A percentile compares a stretch with the other conserved stretches of the same genome.
These are phyloP conservation scores for Elachura formosa DNA, from an alignment of 2,113 vertebrate species.

Conservation along the genomic window DNA sequence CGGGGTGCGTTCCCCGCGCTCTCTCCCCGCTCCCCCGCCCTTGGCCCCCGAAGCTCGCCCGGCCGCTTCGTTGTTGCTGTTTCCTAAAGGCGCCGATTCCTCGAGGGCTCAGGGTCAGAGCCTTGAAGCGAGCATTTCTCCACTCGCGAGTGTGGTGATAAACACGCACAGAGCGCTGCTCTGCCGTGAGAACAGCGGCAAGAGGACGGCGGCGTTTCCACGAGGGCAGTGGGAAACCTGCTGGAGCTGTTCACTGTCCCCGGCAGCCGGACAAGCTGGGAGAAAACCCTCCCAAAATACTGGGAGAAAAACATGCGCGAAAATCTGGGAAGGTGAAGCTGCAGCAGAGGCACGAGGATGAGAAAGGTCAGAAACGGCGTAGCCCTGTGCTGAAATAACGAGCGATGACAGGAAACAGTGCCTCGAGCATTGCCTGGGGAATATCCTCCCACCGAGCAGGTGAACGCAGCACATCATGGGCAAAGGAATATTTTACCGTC, in stretches of 20 bases:
- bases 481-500: no score
- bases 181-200: no score
- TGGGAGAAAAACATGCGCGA: background rate
- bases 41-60: no score
- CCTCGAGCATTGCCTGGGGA: background rate
- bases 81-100: no score
- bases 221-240: fast-evolving
- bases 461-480: no score
- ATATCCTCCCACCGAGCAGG: background rate
- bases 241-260: background rate
- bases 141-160: no score
- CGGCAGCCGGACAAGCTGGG: background rate
- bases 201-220: no score
- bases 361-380: no score
- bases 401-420: fast-evolving
- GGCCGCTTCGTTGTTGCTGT: no score
- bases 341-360: fast-evolving
- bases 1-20: background rate
- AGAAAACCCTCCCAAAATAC: background rate
- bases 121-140: no score
- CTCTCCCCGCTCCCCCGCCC: background rate
- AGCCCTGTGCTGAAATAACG: no score
- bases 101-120: fast-evolving
- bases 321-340: background rate
- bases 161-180: no score